phyloP scores from a whole-genome alignment of 2,797 vertebrate species.

The Micrastur ruficollis region DNA sequence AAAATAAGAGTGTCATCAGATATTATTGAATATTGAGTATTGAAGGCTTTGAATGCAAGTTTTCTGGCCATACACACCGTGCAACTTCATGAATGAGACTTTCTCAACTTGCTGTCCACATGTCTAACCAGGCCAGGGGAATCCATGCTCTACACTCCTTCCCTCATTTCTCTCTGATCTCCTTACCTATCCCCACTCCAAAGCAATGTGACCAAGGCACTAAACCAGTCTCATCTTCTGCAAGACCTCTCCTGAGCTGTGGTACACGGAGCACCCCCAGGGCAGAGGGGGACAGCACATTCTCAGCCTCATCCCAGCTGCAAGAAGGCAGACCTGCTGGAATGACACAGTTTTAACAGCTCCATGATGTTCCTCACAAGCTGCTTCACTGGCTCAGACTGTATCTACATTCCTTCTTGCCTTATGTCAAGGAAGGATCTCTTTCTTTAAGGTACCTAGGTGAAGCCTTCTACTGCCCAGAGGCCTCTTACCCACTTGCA shows the following conservation, averaged over 20 bases:
- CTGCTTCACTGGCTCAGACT: not conserved
- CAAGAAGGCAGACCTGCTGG: not conserved
- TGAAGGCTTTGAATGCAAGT: not conserved
- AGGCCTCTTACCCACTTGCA: not conserved
- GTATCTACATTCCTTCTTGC: not conserved
- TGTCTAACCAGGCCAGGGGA: not conserved
- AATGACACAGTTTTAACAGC: not conserved
- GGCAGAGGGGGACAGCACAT: not conserved
- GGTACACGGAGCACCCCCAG: not conserved
- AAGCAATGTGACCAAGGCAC: not conserved
- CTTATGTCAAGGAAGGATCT: not conserved
- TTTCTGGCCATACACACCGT: not conserved
- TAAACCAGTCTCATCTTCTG: not conserved
- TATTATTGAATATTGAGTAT: not conserved
- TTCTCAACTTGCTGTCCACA: rapidly evolving
- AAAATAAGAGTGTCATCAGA: not conserved
- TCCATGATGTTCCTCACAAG: not conserved
- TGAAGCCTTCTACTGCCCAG: not conserved
- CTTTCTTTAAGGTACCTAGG: not conserved
- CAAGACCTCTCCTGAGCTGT: not conserved
- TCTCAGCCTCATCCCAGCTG: not conserved
- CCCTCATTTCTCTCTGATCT: rapidly evolving
- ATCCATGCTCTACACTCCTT: not conserved
- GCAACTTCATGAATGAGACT: not conserved
- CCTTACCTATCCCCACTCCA: not conserved